Percentiles rank a stretch among this genome's conserved stretches.
Evolutionary conservation across 2,888 invertebrate genomes (phyloP).

Genomic region (Xanthorhoe spadicearia): DNA sequence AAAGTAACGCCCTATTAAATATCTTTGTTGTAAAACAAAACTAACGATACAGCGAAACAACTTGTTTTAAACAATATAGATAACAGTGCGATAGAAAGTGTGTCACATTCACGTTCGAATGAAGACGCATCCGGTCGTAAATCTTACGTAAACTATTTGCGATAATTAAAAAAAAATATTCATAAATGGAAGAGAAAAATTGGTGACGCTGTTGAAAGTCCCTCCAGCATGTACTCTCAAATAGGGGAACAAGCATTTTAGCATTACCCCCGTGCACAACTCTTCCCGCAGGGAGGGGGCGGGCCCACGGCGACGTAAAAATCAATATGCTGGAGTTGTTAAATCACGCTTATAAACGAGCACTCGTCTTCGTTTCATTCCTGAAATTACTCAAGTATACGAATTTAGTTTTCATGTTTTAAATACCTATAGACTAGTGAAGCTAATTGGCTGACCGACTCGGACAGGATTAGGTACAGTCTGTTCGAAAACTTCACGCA

Average conservation of each 20-base stretch:
- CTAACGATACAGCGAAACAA: conserved; percentile 62
- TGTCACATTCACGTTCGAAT: conserved; percentile 80
- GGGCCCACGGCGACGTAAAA: conserved; percentile 85
- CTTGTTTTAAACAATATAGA: conserved; percentile 70
- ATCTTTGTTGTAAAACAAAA: conserved; percentile 66
- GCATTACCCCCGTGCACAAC: conserved; percentile 86
- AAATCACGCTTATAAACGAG: conserved; percentile 89
- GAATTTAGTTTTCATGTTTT: conserved; percentile 61
- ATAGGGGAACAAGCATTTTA: conserved; percentile 86
- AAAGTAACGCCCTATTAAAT: conserved; percentile 46
- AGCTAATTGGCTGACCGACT: conserved; percentile 22
- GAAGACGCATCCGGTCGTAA: conserved; percentile 80
- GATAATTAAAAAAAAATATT: conserved; percentile 65
- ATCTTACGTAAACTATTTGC: conserved; percentile 73
- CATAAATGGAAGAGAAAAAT: conserved; percentile 60
- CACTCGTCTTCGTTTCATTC: conserved; percentile 85
- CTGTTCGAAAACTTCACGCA: neutral
- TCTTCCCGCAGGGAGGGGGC: conserved; percentile 82
- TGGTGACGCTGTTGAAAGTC: conserved; percentile 67
- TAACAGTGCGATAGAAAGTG: conserved; percentile 78
- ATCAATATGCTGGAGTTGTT: conserved; percentile 90
- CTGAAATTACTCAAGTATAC: conserved; percentile 78
- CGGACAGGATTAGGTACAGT: conserved; percentile 1
- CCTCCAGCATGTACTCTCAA: conserved; percentile 84
- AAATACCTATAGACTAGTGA: conserved; percentile 34